Percentiles rank a stretch among this genome's conserved stretches.
These are phyloP conservation scores for Actinostola sp. DNA, from an alignment of 92 coral and sea anemone genomes.

Conservation along the genomic window DNA sequence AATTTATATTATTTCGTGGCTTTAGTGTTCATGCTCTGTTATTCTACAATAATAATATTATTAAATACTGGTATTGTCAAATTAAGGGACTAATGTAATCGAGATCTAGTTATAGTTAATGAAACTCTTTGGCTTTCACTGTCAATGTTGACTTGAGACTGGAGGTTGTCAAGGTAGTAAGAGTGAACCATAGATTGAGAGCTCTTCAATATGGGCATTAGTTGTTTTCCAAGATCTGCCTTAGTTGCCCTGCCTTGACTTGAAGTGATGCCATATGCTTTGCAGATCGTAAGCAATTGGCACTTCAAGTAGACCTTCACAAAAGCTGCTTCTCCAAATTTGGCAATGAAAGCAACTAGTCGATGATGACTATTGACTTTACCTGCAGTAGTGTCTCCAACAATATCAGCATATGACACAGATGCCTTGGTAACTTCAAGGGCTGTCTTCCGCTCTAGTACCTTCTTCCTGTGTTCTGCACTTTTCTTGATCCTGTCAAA, in stretches of 20 bases:
- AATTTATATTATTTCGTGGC: no score
- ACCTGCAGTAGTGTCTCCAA: constrained; percentile 17
- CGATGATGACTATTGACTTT: constrained; percentile 37
- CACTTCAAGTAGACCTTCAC: constrained; percentile 23
- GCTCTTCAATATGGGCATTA: neutral
- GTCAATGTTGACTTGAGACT: no score
- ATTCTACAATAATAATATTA: no score
- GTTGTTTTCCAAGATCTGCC: constrained; percentile 4
- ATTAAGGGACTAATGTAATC: no score
- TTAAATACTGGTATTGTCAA: no score
- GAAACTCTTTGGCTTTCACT: no score
- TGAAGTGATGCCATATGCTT: constrained; percentile 35
- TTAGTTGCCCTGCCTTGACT: neutral
- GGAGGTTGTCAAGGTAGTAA: no score
- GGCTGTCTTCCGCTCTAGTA: constrained; percentile 29
- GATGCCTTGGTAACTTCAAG: constrained; percentile 50
- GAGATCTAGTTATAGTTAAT: no score
- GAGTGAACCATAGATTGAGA: neutral
- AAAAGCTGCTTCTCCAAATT: constrained; percentile 30
- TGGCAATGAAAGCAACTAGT: constrained; percentile 23
- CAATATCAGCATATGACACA: constrained; percentile 27
- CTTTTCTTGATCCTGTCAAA: no score
- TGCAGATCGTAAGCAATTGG: constrained; percentile 28
- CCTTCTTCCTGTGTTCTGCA: constrained; percentile 57
- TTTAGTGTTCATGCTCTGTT: no score